A percentile compares a stretch with the other conserved stretches of the same genome.
These are phyloP conservation scores for Puntigrus tetrazona DNA, from an alignment of 2,113 vertebrate species.

Conservation along the genomic window DNA sequence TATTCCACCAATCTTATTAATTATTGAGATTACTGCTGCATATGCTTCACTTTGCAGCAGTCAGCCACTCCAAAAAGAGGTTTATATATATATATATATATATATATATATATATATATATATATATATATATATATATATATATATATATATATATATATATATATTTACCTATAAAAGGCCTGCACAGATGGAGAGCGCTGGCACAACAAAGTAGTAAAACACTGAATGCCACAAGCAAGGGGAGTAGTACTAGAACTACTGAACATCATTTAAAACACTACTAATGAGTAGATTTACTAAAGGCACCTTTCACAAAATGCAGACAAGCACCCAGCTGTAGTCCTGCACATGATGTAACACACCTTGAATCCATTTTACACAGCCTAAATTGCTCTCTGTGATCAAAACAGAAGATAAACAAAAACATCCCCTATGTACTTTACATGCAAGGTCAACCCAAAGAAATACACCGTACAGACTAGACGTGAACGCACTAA, in stretches of 20 bases:
- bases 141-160: too few relatives aligned
- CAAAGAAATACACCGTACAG: background rate
- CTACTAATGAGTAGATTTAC: background rate
- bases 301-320: background rate
- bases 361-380: background rate
- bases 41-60: background rate
- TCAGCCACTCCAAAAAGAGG: background rate
- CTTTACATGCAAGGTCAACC: background rate
- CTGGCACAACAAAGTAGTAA: background rate
- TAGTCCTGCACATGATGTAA: background rate
- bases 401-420: background rate
- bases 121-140: too few relatives aligned
- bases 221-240: background rate
- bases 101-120: too few relatives aligned
- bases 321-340: background rate
- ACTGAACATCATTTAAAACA: background rate
- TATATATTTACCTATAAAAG: background rate
- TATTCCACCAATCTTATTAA: background rate
- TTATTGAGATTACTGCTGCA: constrained; percentile 2
- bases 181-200: background rate
- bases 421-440: background rate
- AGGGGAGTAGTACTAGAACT: background rate
- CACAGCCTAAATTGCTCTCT: background rate
- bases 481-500: background rate
- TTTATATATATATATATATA: too few relatives aligned